phyloP scores from a whole-genome alignment of 35 echinoderm and acorn worm species.

The Anneissia japonica region DNA sequence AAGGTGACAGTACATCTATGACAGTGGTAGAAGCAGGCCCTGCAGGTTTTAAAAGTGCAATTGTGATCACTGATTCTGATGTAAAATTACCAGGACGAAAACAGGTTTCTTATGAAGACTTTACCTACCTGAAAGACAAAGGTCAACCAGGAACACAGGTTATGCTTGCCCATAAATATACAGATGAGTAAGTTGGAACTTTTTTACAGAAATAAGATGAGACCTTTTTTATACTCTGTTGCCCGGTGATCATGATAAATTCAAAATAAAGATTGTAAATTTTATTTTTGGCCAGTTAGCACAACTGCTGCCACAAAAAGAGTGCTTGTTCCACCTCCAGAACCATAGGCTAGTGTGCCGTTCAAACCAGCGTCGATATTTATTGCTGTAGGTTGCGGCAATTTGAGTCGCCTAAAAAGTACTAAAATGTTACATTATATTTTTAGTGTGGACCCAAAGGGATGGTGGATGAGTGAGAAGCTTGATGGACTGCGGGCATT shows the following conservation, averaged over 20 bases:
- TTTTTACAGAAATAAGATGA: too few species aligned
- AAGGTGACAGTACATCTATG: too few species aligned
- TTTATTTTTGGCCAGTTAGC: too few species aligned
- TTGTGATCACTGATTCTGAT: neutral
- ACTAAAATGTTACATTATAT: neutral
- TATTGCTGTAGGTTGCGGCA: neutral
- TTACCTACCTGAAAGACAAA: neutral
- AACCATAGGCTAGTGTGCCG: too few species aligned
- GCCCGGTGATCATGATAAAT: too few species aligned
- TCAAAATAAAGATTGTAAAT: too few species aligned
- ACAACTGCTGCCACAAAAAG: too few species aligned
- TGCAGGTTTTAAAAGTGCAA: neutral
- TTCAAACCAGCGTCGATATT: too few species aligned
- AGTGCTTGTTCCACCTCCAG: too few species aligned
- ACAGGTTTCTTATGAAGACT: neutral
- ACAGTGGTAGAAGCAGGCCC: neutral
- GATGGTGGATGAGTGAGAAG: conserved; percentile 44
- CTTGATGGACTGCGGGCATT: conserved; percentile 19
- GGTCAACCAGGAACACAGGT: neutral
- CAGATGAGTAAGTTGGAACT: conserved; percentile 16
- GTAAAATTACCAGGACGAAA: neutral
- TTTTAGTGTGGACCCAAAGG: conserved; percentile 11
- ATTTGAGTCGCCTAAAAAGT: neutral
- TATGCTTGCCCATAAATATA: conserved; percentile 20
- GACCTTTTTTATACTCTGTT: too few species aligned